Evolutionary conservation across 2,113 vertebrate genomes (phyloP).

Genomic region (Epinephelus lanceolatus): DNA sequence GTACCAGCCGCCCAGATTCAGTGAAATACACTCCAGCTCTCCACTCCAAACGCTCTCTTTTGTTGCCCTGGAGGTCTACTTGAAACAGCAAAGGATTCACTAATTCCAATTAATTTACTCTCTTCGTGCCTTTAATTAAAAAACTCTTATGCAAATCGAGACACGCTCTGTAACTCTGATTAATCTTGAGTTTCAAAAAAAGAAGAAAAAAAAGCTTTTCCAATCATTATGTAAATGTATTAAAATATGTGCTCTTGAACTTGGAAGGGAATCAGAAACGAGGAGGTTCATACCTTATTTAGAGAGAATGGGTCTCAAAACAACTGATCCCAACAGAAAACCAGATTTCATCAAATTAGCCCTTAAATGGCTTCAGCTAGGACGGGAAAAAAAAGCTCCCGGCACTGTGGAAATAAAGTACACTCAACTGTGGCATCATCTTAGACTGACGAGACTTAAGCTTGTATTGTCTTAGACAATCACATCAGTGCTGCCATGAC

Average conservation of each 20-base stretch:
- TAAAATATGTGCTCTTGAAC: slow-evolving; percentile 54
- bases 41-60: not conserved
- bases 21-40: not conserved
- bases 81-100: slow-evolving; percentile 51
- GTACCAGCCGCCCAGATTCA: slow-evolving; percentile 10
- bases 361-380: not conserved
- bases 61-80: slow-evolving; percentile 29
- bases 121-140: slow-evolving; percentile 66
- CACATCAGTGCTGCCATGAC: not conserved
- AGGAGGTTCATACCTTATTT: slow-evolving; percentile 39
- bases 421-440: not conserved
- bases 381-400: not conserved
- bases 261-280: slow-evolving; percentile 41
- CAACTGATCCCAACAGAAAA: slow-evolving; percentile 34
- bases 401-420: not conserved
- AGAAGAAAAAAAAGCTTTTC: slow-evolving; percentile 10
- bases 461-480: not conserved
- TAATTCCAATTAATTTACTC: slow-evolving; percentile 71
- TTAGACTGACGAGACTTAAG: not conserved
- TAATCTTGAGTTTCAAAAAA: slow-evolving; percentile 34
- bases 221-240: slow-evolving; percentile 67
- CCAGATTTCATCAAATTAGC: slow-evolving; percentile 12
- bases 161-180: slow-evolving; percentile 50
- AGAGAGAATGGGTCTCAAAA: slow-evolving; percentile 36
- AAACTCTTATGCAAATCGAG: slow-evolving; percentile 62